Evolutionary conservation across 2,888 invertebrate genomes (phyloP).

Genomic region (Catocala fraxini): DNA sequence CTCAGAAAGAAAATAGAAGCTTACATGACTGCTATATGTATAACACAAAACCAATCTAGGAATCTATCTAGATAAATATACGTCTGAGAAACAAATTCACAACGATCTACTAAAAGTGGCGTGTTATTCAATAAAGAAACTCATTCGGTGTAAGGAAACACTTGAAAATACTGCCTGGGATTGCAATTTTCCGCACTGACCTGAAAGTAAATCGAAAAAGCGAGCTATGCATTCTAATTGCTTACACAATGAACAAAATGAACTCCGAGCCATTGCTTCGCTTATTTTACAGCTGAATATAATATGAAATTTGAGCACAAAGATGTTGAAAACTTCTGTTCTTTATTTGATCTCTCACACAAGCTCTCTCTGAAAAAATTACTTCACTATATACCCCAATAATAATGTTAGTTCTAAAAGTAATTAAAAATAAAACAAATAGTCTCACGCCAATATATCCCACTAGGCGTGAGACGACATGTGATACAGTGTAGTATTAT

Average conservation of each 20-base stretch:
- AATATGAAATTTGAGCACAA: slow-evolving; percentile 2
- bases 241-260: slow-evolving; percentile 54
- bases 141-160: slow-evolving; percentile 21
- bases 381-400: no score
- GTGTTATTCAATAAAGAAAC: slow-evolving; percentile 34
- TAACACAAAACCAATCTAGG: no score
- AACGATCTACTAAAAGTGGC: slow-evolving; percentile 3
- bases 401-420: no score
- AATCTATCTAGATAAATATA: no score
- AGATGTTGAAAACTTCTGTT: not conserved
- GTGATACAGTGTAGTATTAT: no score
- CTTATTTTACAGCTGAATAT: slow-evolving; percentile 26
- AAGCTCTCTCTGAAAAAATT: no score
- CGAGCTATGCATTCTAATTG: slow-evolving; percentile 67
- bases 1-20: no score
- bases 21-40: no score
- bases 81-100: not conserved
- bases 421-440: no score
- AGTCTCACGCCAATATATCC: no score
- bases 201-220: slow-evolving; percentile 55
- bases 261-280: slow-evolving; percentile 33
- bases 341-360: no score
- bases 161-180: slow-evolving; percentile 49
- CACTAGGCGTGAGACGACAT: no score
- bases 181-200: slow-evolving; percentile 56